phyloP scores from a whole-genome alignment of 37 sponge, comb jelly and placozoan species.

The Crambe crambe region DNA sequence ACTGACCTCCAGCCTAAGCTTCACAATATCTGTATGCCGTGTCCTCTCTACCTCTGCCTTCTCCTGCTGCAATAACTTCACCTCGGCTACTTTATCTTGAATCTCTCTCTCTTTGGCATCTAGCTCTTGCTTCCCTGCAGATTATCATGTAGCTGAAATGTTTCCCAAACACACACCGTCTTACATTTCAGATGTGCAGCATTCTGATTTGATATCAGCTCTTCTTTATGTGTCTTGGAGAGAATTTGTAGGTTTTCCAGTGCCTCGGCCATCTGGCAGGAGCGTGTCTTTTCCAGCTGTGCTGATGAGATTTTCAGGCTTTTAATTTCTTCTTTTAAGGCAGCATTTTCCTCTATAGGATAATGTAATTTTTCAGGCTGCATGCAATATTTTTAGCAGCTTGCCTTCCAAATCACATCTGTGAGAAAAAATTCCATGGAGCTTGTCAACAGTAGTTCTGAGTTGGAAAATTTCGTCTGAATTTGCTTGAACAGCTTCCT shows the following conservation, averaged over 20 bases:
- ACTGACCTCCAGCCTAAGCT: constrained; percentile 77
- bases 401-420: constrained; percentile 57
- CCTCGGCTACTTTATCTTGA: constrained; percentile 61
- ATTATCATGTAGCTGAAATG: not conserved
- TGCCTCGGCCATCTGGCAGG: constrained; percentile 51
- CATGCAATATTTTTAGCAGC: too few species aligned
- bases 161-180: not conserved
- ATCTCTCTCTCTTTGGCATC: constrained; percentile 41
- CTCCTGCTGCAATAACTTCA: constrained; percentile 58
- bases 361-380: not conserved
- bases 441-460: constrained; percentile 24
- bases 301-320: constrained; percentile 7
- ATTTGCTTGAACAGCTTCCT: constrained; percentile 3
- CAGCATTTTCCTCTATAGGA: constrained; percentile 46
- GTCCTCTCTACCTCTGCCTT: constrained; percentile 65
- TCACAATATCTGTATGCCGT: constrained; percentile 74
- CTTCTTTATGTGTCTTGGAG: constrained; percentile 65
- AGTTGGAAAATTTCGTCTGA: constrained; percentile 26
- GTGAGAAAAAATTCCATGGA: constrained; percentile 28
- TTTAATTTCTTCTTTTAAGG: constrained; percentile 46
- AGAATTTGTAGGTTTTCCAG: constrained; percentile 61
- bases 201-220: constrained; percentile 36
- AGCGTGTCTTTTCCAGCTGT: constrained; percentile 55
- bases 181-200: constrained; percentile 38
- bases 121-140: constrained; percentile 43